phyloP scores from a whole-genome alignment of 2,888 invertebrate genomes.

The Myathropa florea region DNA sequence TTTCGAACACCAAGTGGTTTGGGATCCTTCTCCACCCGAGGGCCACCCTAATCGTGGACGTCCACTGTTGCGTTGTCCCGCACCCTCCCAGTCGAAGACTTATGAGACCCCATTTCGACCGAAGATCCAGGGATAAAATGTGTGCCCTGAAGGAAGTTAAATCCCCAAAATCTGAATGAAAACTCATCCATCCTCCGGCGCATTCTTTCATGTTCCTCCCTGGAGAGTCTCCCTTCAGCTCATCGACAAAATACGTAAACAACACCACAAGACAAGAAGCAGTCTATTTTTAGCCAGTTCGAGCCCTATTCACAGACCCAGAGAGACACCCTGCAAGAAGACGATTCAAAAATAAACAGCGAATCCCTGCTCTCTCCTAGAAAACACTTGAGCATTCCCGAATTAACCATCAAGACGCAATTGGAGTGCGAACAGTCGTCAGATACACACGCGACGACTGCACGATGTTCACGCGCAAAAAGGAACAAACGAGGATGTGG shows the following conservation, averaged over 20 bases:
- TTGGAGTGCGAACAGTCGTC: constrained; percentile 56
- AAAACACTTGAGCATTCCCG: constrained; percentile 56
- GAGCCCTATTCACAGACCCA: constrained; percentile 6
- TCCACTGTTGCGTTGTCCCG: too few species aligned
- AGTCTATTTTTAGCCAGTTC: constrained; percentile 49
- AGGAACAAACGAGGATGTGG: background rate
- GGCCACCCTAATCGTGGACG: too few species aligned
- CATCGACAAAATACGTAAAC: constrained; percentile 43
- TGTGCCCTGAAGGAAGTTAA: too few species aligned
- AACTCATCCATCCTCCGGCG: background rate
- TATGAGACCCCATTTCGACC: too few species aligned
- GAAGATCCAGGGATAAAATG: too few species aligned
- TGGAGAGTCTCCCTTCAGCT: background rate
- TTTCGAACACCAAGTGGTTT: too few species aligned
- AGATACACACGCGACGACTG: constrained; percentile 7
- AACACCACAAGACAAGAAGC: constrained; percentile 29
- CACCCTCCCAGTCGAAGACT: too few species aligned
- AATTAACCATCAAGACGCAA: constrained; percentile 62
- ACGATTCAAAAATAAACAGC: constrained; percentile 59
- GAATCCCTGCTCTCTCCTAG: background rate
- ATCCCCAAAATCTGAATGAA: constrained; percentile 11
- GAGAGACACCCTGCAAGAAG: background rate
- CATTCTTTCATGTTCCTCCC: background rate
- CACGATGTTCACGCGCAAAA: constrained; percentile 1
- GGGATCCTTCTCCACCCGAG: too few species aligned